Percentiles rank a stretch among this genome's conserved stretches.
phyloP scores from a whole-genome alignment of 2,797 vertebrate genomes.

The Microctenopoma lineatum region DNA sequence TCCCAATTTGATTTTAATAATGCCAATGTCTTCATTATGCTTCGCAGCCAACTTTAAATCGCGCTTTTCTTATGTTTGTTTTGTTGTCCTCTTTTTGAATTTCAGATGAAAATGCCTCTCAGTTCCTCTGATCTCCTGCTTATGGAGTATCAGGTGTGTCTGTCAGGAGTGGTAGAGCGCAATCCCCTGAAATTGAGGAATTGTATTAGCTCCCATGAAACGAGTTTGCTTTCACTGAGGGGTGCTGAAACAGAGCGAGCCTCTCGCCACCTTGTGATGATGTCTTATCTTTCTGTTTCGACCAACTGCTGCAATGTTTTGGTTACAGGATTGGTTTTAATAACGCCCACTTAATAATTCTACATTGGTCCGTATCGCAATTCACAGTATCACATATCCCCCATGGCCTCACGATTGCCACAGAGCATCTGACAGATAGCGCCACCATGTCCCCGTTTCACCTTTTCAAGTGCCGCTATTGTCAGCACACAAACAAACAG shows the following conservation, averaged over 20 bases:
- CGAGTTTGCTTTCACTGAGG: slow-evolving; percentile 44
- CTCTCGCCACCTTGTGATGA: slow-evolving; percentile 75
- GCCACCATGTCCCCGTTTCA: slow-evolving; percentile 60
- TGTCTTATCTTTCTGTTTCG: slow-evolving; percentile 28
- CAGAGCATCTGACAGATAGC: slow-evolving; percentile 45
- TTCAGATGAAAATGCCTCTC: slow-evolving; percentile 81
- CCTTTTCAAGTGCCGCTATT: slow-evolving; percentile 63
- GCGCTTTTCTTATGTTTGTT: slow-evolving; percentile 63
- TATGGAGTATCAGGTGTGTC: slow-evolving; percentile 86
- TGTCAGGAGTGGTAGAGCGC: slow-evolving; percentile 81
- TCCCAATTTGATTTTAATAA: slow-evolving; percentile 97
- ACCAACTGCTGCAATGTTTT: slow-evolving; percentile 11
- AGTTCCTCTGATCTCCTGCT: slow-evolving; percentile 78
- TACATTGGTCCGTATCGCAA: background rate
- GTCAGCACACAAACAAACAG: slow-evolving; percentile 89
- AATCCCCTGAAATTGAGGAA: slow-evolving; percentile 68
- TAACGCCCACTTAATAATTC: slow-evolving; percentile 17
- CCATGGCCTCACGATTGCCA: slow-evolving; percentile 14
- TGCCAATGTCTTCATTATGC: slow-evolving; percentile 92
- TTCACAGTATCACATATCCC: slow-evolving; percentile 8
- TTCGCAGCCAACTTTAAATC: slow-evolving; percentile 87
- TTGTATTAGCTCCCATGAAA: slow-evolving; percentile 75
- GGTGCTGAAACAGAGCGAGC: slow-evolving; percentile 61
- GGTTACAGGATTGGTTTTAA: slow-evolving; percentile 27
- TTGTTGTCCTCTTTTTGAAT: slow-evolving; percentile 76